Conservation (phyloP, 2,113 vertebrate genomes). For the Cheirogaleus medius region DNA sequence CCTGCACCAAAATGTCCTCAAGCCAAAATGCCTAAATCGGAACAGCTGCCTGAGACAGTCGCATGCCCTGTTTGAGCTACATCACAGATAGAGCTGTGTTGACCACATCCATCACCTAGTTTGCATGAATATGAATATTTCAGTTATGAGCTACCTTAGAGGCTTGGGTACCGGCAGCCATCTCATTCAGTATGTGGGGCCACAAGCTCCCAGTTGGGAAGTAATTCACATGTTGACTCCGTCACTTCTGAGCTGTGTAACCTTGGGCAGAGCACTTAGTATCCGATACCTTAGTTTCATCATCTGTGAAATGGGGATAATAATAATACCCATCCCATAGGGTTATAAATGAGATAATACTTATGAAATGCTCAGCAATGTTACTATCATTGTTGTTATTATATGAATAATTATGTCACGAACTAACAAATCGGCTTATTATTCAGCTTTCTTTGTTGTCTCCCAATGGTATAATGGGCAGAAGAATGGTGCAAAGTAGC, state of each 20-base stretch:
- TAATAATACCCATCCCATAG: background rate
- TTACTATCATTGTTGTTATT: background rate
- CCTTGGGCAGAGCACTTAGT: background rate
- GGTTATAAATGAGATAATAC: background rate
- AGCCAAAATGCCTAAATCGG: constrained; percentile 42
- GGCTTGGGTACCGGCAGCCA: background rate
- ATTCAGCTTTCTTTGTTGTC: constrained; percentile 18
- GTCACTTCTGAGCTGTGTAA: constrained; percentile 29
- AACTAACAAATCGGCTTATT: constrained; percentile 22
- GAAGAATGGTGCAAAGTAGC: background rate
- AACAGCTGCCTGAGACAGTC: constrained; percentile 31
- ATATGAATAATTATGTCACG: background rate
- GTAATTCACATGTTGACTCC: background rate
- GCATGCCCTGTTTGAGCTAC: background rate
- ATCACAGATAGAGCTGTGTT: background rate
- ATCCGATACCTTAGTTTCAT: constrained; percentile 28
- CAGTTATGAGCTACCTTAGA: background rate
- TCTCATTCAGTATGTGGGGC: background rate
- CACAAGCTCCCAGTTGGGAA: constrained; percentile 1
- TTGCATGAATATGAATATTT: background rate
- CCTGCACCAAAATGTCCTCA: constrained; percentile 43
- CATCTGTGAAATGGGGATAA: constrained; percentile 19
- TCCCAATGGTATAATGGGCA: background rate
- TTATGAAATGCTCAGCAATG: background rate
- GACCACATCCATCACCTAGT: background rate